Evolutionary conservation across 2,888 invertebrate species (phyloP), one percentile per base, ranked within the genome.

Genomic region (Phanerotoma sp.): DNA sequence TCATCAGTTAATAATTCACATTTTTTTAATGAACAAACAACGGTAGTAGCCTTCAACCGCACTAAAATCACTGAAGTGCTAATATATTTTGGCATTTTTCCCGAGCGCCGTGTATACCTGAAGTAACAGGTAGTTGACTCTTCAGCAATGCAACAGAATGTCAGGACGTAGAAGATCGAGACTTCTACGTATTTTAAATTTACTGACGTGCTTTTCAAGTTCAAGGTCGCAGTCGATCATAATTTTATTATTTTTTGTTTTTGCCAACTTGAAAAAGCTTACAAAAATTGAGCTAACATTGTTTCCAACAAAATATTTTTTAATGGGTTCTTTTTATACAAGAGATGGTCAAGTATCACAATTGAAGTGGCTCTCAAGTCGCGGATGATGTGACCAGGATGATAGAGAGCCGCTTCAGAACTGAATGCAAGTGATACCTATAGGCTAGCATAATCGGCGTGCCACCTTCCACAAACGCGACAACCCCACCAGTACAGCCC

Each of bases 401-500:
- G 49, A n/a, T n/a, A n/a, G 57, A 56, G 51, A 54, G 55, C 51
- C 56, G 56, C 56, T 60, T 51, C 41, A 47, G 52, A 20, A 62
- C 60, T 60, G 62, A 56, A 60, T 61, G 61, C 66, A 63, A 62
- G 60, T 64, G 61, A 35, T 16, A 38, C 20, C 16, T 20, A 48
- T 56, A 35, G 49, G 49, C 61, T 60, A 64, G 54, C 64, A 64
- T 65, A 69, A 67, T 63, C 64, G 62, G 62, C 66, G 57, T 67
- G 44, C 44, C 35, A 56, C 47, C 57, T 57, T 51, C 56, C 53
- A 47, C 40, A 18, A 59, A 61, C 63, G 60, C 57, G 60, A 63
- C 65, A 61, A 61, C 68, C 68, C 69, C 68, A 65, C 67, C 62
- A 66, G 30, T 16, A 11, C 35, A 21, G 40, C 35, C 41, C 47